phyloP scores from a whole-genome alignment of 2,888 invertebrate species.

The Noctua janthe region DNA sequence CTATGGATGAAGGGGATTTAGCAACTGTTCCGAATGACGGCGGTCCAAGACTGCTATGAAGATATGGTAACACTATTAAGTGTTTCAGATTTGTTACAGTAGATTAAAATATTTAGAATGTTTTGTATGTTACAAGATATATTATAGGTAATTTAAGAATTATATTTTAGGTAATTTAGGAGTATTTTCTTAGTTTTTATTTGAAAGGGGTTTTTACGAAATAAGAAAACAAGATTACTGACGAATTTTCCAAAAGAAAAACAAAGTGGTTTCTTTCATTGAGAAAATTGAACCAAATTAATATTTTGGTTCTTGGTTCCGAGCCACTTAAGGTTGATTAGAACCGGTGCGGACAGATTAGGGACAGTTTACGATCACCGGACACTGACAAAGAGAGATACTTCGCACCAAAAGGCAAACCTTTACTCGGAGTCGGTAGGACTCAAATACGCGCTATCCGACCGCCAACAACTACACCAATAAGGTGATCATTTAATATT shows the following conservation, averaged over 20 bases:
- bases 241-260: background rate
- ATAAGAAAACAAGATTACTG: background rate
- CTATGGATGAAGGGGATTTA: conserved; percentile 21
- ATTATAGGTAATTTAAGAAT: background rate
- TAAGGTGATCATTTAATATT: conserved; percentile 42
- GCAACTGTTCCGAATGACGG: conserved; percentile 31
- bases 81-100: background rate
- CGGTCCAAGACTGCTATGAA: conserved; percentile 1
- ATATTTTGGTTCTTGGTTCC: background rate
- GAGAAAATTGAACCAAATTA: background rate
- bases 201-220: background rate
- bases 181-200: background rate
- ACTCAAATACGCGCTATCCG: too few species aligned
- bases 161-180: background rate
- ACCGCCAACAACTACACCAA: background rate
- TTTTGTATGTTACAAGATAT: background rate
- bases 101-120: background rate
- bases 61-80: background rate
- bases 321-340: background rate
- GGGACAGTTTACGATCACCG: background rate
- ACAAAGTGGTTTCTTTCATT: background rate
- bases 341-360: background rate
- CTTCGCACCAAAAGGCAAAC: background rate
- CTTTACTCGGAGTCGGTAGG: background rate
- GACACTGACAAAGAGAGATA: background rate